Evolutionary conservation across 2,888 invertebrate genomes (phyloP), one percentile per base, ranked within the genome.

Genomic region (Lycophotia porphyrea): DNA sequence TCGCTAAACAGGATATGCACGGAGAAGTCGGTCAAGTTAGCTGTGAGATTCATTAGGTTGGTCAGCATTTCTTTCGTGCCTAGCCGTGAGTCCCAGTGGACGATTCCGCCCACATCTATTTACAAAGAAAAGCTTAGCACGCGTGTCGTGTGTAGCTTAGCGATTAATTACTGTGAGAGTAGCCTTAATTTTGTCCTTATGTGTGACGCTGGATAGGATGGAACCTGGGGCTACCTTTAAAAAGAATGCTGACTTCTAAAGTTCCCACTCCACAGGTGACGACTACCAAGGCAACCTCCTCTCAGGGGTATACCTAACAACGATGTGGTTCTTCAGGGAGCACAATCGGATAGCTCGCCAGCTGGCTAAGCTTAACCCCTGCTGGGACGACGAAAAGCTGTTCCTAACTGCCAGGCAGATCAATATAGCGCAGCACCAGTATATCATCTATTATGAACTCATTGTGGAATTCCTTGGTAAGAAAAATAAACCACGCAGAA

Each of bases 351-450:
- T 98, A 3, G 98, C 98, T 0, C 97, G 97, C 64, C 97, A 94
- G 8, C 92, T 99, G 65, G 96, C 97, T 0, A 96, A 97, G 60
- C 95, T 98, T 0, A 98, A 99, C 93, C 98, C 98, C 0, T 98
- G 98, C 91, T 98, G 98, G 98, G 98, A 98, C 86, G 98, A 98
- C 89, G 98, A 98, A 93, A 98, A 97, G 5, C 92, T 98, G 2
- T 98, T 98, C 94, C 76, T 86, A 60, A 87, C 88, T 3, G 88
- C 91, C 11, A 96, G 98, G 83, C 96, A 98, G 74, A 98, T 98
- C 80, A 97, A 97, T 76, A 97, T 98, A 78, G 98, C 98, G 5
- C 97, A 97, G 90, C 97, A 98, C 80, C 98, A 98, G 90, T 98
- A 98, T 87, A 97, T 98, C 39, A 98, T 98, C 2, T 98, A 97